Evolutionary conservation across 2,797 vertebrate species (phyloP), one percentile per base, ranked within the genome.

Genomic region (Enteromius afrohamiltoni): DNA sequence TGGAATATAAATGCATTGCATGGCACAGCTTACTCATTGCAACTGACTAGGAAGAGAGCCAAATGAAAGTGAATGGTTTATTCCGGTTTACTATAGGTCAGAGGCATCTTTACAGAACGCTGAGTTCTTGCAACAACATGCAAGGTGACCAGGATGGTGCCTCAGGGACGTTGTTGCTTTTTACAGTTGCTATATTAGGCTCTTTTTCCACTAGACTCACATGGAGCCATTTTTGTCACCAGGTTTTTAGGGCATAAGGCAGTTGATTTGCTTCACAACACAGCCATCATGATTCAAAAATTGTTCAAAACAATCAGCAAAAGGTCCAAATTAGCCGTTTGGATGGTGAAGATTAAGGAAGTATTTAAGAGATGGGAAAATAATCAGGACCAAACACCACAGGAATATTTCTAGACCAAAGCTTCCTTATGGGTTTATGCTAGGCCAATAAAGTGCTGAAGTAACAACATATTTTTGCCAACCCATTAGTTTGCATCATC

Each of bases 151-250:
- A 74, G 45, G 64, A 55, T n/a, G 55, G 26, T 31, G 29, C 37
- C 49, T 53, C 19, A 14, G 71, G 37, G 42, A 62, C 11, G 4
- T 77, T 17, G 4, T n/a, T 17, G n/a, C 45, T 34, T 51, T 51
- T 70, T 45, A 62, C 64, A 14, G 23, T 17, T n/a, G 42, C 79
- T 82, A 81, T 70, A 77, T 77, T 40, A 58, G 62, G 75, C 47
- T 68, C 55, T 68, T 85, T 85, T 83, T 79, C 76, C 80, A 85
- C 75, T 85, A 49, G 45, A 34, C 84, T 65, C 19, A 26, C 65
- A 71, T 64, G 31, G 47, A 62, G 67, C 65, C 73, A 53, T 62
- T 65, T 70, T 23, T 70, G n/a, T 55, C 29, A 81, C 71, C 23
- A 40, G 42, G 29, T 31, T 53, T 31, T 53, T 60, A 31, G 13